Conservation (phyloP, 2,113 vertebrate genomes). For the Plectropomus leopardus region DNA sequence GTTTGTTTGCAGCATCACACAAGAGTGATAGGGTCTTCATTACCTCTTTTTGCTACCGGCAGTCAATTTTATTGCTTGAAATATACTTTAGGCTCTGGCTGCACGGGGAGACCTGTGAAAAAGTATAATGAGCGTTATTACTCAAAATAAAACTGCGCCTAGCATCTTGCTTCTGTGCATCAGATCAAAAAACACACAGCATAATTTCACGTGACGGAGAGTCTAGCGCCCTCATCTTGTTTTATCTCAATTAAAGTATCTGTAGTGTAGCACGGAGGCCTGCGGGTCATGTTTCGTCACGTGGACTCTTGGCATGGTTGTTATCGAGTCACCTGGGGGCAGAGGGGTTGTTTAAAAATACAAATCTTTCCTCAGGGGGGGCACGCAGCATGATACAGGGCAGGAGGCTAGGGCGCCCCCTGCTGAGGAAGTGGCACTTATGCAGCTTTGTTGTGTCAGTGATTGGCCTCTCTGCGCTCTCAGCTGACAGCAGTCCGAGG, state of each 20-base stretch:
- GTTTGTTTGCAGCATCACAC: slow-evolving; percentile 55
- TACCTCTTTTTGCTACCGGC: slow-evolving; percentile 58
- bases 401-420: slow-evolving; percentile 84
- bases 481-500: slow-evolving; percentile 86
- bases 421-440: slow-evolving; percentile 85
- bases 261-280: slow-evolving; percentile 65
- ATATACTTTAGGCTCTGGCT: slow-evolving; percentile 53
- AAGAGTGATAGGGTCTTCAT: slow-evolving; percentile 63
- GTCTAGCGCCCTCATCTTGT: slow-evolving; percentile 69
- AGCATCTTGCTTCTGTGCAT: slow-evolving; percentile 56
- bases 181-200: slow-evolving; percentile 72
- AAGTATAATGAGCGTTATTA: slow-evolving; percentile 60
- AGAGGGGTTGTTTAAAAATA: slow-evolving; percentile 78
- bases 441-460: slow-evolving; percentile 78
- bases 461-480: slow-evolving; percentile 82
- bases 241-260: slow-evolving; percentile 81
- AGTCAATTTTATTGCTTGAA: slow-evolving; percentile 50
- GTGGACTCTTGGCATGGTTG: slow-evolving; percentile 75
- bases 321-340: slow-evolving; percentile 81
- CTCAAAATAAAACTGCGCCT: slow-evolving; percentile 63
- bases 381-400: slow-evolving; percentile 69
- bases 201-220: slow-evolving; percentile 73
- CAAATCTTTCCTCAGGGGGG: slow-evolving; percentile 75
- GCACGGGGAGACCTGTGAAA: slow-evolving; percentile 57
- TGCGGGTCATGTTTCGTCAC: slow-evolving; percentile 71